Evolutionary conservation across 2,113 vertebrate genomes (phyloP).

Genomic region (Vidua chalybeata): DNA sequence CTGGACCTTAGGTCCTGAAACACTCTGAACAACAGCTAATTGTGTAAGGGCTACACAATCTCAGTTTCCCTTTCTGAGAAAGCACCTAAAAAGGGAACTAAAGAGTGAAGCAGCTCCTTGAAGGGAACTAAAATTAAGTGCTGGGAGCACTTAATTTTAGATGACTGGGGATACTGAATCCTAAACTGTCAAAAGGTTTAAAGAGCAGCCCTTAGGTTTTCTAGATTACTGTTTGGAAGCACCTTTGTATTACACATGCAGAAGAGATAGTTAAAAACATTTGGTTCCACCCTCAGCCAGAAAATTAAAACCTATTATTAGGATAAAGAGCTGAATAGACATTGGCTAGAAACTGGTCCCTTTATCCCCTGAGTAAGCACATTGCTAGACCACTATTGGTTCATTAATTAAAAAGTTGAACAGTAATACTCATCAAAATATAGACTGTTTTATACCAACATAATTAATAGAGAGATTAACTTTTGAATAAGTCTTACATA

Average conservation of each 20-base stretch:
- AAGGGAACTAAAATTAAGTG: neutral
- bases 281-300: neutral
- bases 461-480: neutral
- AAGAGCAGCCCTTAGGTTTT: neutral
- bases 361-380: neutral
- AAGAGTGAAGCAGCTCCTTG: neutral
- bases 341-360: neutral
- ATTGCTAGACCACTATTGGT: neutral
- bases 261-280: neutral
- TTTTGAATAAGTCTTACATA: neutral
- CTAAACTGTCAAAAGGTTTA: neutral
- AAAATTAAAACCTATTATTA: neutral
- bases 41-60: neutral
- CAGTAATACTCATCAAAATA: neutral
- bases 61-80: neutral
- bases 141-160: neutral
- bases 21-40: neutral
- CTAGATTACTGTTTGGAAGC: neutral
- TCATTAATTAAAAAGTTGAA: neutral
- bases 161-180: neutral
- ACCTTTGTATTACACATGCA: neutral
- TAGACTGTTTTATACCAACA: neutral
- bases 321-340: neutral
- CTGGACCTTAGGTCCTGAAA: neutral
- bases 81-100: neutral